Percentiles rank a stretch among this genome's conserved stretches.
phyloP scores from a whole-genome alignment of 2,888 invertebrate species.

The Drosophila algonquin region DNA sequence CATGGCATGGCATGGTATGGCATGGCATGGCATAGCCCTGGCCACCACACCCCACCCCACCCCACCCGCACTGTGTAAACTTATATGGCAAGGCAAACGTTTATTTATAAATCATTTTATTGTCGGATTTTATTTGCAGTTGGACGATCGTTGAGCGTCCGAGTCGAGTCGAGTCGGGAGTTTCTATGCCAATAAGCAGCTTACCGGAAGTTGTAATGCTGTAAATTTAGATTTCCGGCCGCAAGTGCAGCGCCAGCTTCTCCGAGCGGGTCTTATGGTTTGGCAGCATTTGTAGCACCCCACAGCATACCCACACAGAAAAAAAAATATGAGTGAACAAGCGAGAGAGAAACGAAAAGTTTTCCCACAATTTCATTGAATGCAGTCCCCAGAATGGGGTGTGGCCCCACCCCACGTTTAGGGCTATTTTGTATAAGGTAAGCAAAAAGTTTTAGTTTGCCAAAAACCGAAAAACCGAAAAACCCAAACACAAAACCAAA shows the following conservation, averaged over 20 bases:
- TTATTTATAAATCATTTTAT: constrained; percentile 80
- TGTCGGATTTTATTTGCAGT: constrained; percentile 74
- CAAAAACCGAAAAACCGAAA: constrained; percentile 17
- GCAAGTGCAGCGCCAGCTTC: constrained; percentile 60
- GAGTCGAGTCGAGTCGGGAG: constrained; percentile 37
- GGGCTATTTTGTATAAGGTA: constrained; percentile 61
- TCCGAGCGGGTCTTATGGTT: constrained; percentile 33
- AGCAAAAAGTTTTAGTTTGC: constrained; percentile 66
- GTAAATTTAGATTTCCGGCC: constrained; percentile 79
- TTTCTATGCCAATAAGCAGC: constrained; percentile 78
- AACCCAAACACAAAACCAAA: background rate
- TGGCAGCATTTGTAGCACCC: constrained; percentile 47
- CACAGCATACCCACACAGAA: background rate
- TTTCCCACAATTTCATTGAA: constrained; percentile 71
- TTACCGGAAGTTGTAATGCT: constrained; percentile 79
- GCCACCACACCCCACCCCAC: background rate
- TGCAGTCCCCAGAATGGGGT: constrained; percentile 24
- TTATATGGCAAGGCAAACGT: constrained; percentile 46
- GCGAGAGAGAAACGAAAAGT: constrained; percentile 37
- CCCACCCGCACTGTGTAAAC: constrained; percentile 8
- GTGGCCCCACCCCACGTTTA: constrained; percentile 21
- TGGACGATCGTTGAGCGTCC: constrained; percentile 51
- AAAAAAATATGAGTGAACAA: constrained; percentile 1
- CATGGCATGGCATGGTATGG: background rate
- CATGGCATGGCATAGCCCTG: too few species aligned